Base-by-base conservation (phyloP, 2,888 invertebrate genomes). In the Folsomia candida region DNA sequence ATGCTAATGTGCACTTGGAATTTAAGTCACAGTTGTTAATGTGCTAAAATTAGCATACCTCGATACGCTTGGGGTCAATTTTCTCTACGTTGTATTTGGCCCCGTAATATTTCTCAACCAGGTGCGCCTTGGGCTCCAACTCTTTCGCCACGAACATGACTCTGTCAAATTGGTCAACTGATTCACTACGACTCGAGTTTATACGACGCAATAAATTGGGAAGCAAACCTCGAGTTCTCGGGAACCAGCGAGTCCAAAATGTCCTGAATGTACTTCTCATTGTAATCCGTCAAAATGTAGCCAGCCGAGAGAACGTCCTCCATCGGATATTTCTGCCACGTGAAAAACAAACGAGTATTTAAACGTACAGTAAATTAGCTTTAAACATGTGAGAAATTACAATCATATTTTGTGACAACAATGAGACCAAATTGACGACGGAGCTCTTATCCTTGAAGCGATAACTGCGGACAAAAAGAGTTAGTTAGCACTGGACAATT, bases 81-180 rank as follows among this genome's bases (percentile, higher is more conserved):
- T 88, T 86, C 71, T 89, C 88, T 58, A 89, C 85, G 29, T 88
- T 86, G 82, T 92, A 97, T 80, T 93, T 91, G 0, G 96, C 96
- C 0, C 93, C 93, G 82, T 97, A 98, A 92, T 94, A 97, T 0
- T 88, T 87, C 81, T 97, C 97, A 0, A 85, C 86, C 80, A 88
- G 85, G 24, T 89, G 87, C 9, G 91, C 87, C 54, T 88, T 86
- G 2, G 87, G 85, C 76, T 89, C 88, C 82, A 90, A 94, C 78
- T 86, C 88, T 86, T 96, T 91, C 9, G 91, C 91, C 9, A 94
- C 87, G 9, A 92, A 82, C 0, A 88, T 88, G 3, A 92, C 84
- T 51, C 92, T 87, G 51, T 68, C 84, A 84, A 73, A 20, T 71
- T 26, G 26, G 51, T 27, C 71, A 70, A 54, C 37, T 27, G 22